Evolutionary conservation across 2,888 invertebrate species (phyloP).

Genomic region (Alcis repandata): DNA sequence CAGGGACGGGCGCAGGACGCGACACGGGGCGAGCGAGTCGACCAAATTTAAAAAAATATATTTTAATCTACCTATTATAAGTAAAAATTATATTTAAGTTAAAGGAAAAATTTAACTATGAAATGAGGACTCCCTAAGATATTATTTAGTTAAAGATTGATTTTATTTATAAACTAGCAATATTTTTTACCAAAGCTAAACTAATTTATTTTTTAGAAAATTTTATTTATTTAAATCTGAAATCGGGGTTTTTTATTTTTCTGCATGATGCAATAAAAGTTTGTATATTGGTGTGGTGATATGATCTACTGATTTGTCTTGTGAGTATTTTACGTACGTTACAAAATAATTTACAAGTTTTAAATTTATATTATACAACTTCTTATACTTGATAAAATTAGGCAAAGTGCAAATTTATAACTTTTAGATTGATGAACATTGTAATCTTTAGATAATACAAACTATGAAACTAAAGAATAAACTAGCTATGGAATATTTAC

Average conservation of each 20-base stretch:
- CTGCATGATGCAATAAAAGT: neutral
- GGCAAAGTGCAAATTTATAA: neutral
- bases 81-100: too few species aligned
- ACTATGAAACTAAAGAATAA: too few species aligned
- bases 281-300: too few species aligned
- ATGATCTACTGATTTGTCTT: too few species aligned
- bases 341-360: too few species aligned
- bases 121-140: neutral
- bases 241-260: neutral
- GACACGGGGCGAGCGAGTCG: slow-evolving; percentile 18
- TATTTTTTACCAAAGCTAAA: slow-evolving; percentile 20
- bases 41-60: too few species aligned
- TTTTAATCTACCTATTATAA: too few species aligned
- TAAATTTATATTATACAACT: too few species aligned
- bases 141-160: slow-evolving; percentile 7
- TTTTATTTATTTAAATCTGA: neutral
- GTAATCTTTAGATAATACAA: too few species aligned
- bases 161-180: slow-evolving; percentile 16
- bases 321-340: too few species aligned
- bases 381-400: neutral
- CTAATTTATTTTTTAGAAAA: slow-evolving; percentile 8
- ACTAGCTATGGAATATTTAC: too few species aligned
- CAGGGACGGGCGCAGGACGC: slow-evolving; percentile 35
- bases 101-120: neutral
- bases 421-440: too few species aligned